Evolutionary conservation across 2,797 vertebrate genomes (phyloP).

Genomic region (Enteromius afrohamiltoni): DNA sequence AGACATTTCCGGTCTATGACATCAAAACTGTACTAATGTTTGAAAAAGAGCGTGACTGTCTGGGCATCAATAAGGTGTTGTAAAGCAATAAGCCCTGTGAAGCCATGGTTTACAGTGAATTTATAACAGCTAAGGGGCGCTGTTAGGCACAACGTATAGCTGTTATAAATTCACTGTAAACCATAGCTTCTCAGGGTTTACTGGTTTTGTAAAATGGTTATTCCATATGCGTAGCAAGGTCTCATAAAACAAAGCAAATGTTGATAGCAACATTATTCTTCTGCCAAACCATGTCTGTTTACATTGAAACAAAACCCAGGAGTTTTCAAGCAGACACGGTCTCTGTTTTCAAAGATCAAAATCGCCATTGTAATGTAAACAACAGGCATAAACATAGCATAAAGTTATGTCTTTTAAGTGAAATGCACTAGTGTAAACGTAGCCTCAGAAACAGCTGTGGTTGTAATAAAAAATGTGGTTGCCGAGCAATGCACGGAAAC

Average conservation of each 20-base stretch:
- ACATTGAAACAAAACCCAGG: not conserved
- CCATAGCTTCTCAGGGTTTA: too few species aligned
- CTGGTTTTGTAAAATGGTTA: too few species aligned
- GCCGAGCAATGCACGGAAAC: too few species aligned
- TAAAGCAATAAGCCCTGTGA: not conserved
- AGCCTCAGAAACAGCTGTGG: too few species aligned
- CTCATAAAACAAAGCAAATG: too few species aligned
- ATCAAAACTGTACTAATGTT: conserved; percentile 8
- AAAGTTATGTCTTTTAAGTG: too few species aligned
- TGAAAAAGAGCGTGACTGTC: not conserved
- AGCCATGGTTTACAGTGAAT: not conserved
- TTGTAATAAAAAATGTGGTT: too few species aligned
- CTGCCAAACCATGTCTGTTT: not conserved
- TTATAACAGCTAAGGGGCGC: not conserved
- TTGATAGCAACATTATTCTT: too few species aligned
- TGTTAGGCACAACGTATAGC: not conserved
- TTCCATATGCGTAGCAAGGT: too few species aligned
- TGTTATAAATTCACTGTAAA: too few species aligned
- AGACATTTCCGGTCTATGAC: not conserved
- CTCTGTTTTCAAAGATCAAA: not conserved
- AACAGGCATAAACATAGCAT: too few species aligned
- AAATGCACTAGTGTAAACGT: too few species aligned
- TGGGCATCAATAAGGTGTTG: not conserved
- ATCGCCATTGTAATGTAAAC: not conserved
- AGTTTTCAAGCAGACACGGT: not conserved